Conservation (phyloP, 2,888 invertebrate species). For the Calephelis perditalis region DNA sequence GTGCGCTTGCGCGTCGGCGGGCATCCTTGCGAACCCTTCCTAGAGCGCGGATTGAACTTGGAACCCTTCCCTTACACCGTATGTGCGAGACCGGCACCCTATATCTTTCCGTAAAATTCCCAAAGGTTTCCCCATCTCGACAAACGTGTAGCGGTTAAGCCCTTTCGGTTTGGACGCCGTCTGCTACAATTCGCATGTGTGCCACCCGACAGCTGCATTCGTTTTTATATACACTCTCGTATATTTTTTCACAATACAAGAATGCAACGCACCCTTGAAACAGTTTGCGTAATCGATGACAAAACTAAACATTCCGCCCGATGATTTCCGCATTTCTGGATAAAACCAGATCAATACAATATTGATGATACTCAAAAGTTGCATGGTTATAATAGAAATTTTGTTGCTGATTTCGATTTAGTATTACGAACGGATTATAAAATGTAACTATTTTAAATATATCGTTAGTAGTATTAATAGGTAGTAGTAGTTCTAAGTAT, state of each 20-base stretch:
- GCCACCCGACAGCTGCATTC: slow-evolving; percentile 71
- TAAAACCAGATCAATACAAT: slow-evolving; percentile 38
- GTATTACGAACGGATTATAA: background rate
- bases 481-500: no score
- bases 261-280: slow-evolving; percentile 74
- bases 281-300: slow-evolving; percentile 79
- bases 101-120: slow-evolving; percentile 29
- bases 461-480: no score
- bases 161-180: slow-evolving; percentile 38
- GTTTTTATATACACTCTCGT: slow-evolving; percentile 76
- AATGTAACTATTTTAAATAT: background rate
- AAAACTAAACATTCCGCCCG: slow-evolving; percentile 78
- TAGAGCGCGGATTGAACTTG: slow-evolving; percentile 61
- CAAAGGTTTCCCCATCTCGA: slow-evolving; percentile 40
- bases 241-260: slow-evolving; percentile 74
- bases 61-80: slow-evolving; percentile 63
- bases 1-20: slow-evolving; percentile 77
- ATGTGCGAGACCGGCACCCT: slow-evolving; percentile 56
- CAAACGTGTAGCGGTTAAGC: slow-evolving; percentile 40
- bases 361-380: slow-evolving; percentile 22
- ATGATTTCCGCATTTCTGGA: slow-evolving; percentile 76
- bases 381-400: slow-evolving; percentile 4
- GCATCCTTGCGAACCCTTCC: slow-evolving; percentile 72
- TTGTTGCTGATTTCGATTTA: slow-evolving; percentile 6
- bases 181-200: slow-evolving; percentile 76